A percentile compares a stretch with the other conserved stretches of the same genome.
Conservation (phyloP, 1,140 invertebrate species). For the Brachionus rubens region DNA sequence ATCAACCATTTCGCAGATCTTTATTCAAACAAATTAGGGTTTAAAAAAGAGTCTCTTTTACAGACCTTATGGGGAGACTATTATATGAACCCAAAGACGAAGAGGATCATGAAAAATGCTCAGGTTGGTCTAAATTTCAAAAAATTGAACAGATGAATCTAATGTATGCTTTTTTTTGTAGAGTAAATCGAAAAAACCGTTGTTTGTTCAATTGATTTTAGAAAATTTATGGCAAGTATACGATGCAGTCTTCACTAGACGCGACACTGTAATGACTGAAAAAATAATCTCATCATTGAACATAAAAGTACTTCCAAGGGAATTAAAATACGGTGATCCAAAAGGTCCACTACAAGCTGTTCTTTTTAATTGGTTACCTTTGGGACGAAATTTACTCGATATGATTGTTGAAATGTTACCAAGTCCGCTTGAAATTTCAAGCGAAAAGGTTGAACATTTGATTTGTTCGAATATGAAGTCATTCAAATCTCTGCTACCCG, state of each 20-base stretch:
- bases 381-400: constrained; percentile 47
- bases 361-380: constrained; percentile 42
- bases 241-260: constrained; percentile 12
- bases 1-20: constrained; percentile 77
- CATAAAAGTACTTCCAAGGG: constrained; percentile 30
- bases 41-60: constrained; percentile 66
- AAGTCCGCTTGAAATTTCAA: constrained; percentile 72
- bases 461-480: constrained; percentile 70
- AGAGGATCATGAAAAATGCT: constrained; percentile 81
- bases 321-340: constrained; percentile 43
- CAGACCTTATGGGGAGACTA: constrained; percentile 91
- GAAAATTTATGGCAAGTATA: constrained; percentile 77
- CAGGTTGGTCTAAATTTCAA: constrained; percentile 63
- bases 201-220: constrained; percentile 91
- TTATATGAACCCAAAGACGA: constrained; percentile 82
- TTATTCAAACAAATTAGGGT: constrained; percentile 74
- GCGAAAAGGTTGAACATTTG: constrained; percentile 72
- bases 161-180: constrained; percentile 47
- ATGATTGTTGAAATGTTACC: constrained; percentile 78
- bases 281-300: constrained; percentile 40
- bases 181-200: constrained; percentile 84
- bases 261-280: constrained; percentile 31
- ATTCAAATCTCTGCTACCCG: constrained; percentile 68
- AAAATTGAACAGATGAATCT: not conserved
- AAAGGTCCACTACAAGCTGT: constrained; percentile 33